Conservation (phyloP, 2,113 vertebrate genomes). For the Atherinomorus stipes region DNA sequence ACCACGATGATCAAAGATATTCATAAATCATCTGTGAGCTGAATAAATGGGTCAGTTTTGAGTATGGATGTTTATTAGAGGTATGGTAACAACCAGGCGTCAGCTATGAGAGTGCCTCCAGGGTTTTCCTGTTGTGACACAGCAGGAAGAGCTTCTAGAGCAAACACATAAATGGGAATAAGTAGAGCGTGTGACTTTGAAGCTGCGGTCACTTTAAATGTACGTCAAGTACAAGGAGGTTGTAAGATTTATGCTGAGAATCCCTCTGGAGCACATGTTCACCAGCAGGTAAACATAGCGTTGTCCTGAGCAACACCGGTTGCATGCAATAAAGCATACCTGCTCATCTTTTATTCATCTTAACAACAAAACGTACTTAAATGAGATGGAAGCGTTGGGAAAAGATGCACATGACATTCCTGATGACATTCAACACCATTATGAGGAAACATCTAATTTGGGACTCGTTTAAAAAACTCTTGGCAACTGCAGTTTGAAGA, state of each 20-base stretch:
- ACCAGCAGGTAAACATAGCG: background rate
- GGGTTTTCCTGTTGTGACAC: constrained; percentile 46
- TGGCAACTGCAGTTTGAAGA: background rate
- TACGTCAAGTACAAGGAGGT: constrained; percentile 32
- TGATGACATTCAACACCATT: too few species aligned
- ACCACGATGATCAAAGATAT: background rate
- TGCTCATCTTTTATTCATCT: too few species aligned
- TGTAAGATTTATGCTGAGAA: background rate
- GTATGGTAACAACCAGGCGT: background rate
- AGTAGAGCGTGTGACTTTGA: constrained; percentile 46
- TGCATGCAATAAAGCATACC: accelerated
- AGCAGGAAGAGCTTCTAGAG: constrained; percentile 32
- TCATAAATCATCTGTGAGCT: too few species aligned
- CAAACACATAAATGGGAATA: constrained; percentile 16
- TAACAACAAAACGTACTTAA: too few species aligned
- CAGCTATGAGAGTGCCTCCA: constrained; percentile 1
- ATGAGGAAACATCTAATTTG: background rate
- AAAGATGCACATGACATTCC: too few species aligned
- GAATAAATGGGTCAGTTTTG: constrained; percentile 9
- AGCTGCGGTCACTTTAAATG: constrained; percentile 57
- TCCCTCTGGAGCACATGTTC: constrained; percentile 1
- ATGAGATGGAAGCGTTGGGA: too few species aligned
- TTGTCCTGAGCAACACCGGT: background rate
- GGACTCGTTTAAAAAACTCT: background rate
- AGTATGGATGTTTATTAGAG: constrained; percentile 18